phyloP scores from a whole-genome alignment of 2,113 vertebrate species.

The Lates calcarifer region DNA sequence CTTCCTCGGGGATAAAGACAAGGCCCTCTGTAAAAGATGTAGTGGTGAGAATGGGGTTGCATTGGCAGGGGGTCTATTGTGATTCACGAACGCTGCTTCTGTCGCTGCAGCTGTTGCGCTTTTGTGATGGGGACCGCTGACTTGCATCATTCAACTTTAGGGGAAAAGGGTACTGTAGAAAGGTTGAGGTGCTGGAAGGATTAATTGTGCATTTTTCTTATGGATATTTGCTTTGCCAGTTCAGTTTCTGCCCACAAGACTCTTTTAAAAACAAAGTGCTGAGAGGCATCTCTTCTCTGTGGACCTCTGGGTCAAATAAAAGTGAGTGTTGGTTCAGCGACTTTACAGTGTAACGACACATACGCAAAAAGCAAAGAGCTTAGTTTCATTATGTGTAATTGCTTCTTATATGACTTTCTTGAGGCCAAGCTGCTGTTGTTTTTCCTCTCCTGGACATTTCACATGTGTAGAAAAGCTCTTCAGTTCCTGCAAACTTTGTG shows the following conservation, averaged over 20 bases:
- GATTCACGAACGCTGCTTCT: conserved; percentile 77
- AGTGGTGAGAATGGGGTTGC: conserved; percentile 74
- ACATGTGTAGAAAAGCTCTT: background rate
- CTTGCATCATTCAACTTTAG: conserved; percentile 53
- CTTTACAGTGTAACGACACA: background rate
- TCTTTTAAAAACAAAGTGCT: conserved; percentile 13
- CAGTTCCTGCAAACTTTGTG: background rate
- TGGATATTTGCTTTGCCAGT: background rate
- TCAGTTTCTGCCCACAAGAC: background rate
- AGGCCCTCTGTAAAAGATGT: conserved; percentile 74
- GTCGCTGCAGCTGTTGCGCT: conserved; percentile 85
- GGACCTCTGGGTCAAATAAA: conserved; percentile 30
- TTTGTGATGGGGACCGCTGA: conserved; percentile 69
- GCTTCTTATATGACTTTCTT: background rate
- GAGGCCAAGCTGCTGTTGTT: background rate
- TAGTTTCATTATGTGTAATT: background rate
- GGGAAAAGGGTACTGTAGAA: background rate
- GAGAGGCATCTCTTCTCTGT: background rate
- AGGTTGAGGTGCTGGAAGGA: background rate
- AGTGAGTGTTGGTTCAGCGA: conserved; percentile 16
- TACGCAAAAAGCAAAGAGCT: background rate
- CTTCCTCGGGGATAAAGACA: conserved; percentile 75
- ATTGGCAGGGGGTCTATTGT: conserved; percentile 81
- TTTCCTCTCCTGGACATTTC: too few species aligned
- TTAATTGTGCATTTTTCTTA: background rate